phyloP scores from a whole-genome alignment of 1,140 invertebrate genomes.

The Drosophila sucinea region DNA sequence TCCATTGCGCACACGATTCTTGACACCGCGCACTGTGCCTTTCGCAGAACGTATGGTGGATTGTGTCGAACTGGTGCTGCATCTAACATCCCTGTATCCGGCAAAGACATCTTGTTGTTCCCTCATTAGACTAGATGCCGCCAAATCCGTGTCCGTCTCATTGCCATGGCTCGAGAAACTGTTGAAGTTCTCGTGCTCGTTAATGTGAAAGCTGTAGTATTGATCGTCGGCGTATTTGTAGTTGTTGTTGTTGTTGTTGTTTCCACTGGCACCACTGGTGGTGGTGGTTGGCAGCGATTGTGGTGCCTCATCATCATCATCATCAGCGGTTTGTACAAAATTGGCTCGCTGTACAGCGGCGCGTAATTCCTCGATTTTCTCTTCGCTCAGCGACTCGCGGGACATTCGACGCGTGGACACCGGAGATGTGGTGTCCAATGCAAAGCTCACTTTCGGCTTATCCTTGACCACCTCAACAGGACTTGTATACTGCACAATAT shows the following conservation, averaged over 20 bases:
- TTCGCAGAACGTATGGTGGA: constrained; percentile 94
- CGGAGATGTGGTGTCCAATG: constrained; percentile 16
- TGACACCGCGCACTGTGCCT: constrained; percentile 95
- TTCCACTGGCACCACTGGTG: constrained; percentile 25
- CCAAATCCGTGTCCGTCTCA: constrained; percentile 56
- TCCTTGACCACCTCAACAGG: constrained; percentile 46
- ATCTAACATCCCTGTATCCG: constrained; percentile 91
- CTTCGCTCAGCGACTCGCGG: constrained; percentile 66
- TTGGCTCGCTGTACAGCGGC: constrained; percentile 70
- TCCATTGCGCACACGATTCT: constrained; percentile 95
- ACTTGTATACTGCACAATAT: constrained; percentile 60
- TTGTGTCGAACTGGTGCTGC: constrained; percentile 86
- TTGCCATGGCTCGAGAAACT: constrained; percentile 84
- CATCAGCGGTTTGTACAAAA: constrained; percentile 72
- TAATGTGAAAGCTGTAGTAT: constrained; percentile 92
- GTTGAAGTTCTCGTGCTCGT: constrained; percentile 86
- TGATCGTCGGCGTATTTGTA: constrained; percentile 88
- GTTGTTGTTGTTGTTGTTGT: constrained; percentile 48
- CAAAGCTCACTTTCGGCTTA: constrained; percentile 17
- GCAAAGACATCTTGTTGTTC: constrained; percentile 88
- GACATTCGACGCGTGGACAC: constrained; percentile 37
- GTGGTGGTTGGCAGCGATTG: constrained; percentile 38
- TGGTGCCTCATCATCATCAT: constrained; percentile 54
- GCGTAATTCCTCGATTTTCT: constrained; percentile 70
- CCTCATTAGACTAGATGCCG: constrained; percentile 20